Base-by-base conservation (phyloP, 2,888 invertebrate species). In the Ochropleura plecta region DNA sequence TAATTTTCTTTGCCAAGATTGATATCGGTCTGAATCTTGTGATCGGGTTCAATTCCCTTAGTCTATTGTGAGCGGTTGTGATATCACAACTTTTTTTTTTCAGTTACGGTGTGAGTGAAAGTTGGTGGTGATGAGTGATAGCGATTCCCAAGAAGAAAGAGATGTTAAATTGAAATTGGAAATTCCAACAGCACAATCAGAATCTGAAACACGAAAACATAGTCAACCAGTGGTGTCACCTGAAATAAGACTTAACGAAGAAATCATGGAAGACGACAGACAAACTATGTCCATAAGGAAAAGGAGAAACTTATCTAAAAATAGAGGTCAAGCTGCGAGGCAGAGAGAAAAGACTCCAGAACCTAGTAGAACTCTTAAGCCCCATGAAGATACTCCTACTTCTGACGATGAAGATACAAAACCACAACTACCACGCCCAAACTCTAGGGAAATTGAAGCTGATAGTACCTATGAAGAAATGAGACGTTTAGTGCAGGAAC, bases 371-470 rank as follows among this genome's bases (percentile, higher is more conserved):
- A 93, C 94, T 73, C 94, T 94, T 46, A 91, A 97, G 44, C 96
- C 96, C 46, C 95, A 96, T 71, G 97, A 98, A 83, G 98, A 98
- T 78, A 97, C 97, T 66, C 97, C 97, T 12, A 97, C 98, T 53
- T 96, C 97, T 20, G 96, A 97, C 64, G 96, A 97, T 80, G 96
- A 96, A 87, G 96, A 96, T 62, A 77, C 87, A 3, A 90, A 88
- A 73, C 92, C 93, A 20, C 88, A 86, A 46, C 63, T 73, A 46
- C 76, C 73, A 20, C 92, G 93, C 20, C 82, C 79, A 3, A 92
- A 92, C 82, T 94, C 95, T 2, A 90, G 95, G 78, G 96, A 96
- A 92, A 91, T 94, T 18, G 96, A 96, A 92, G 96, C 96, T 40
- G 96, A 96, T 84, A 94, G 92, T 64, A 96, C 94, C 6, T 97